Conservation (phyloP, 2,888 invertebrate genomes). For the Elegia similella region DNA sequence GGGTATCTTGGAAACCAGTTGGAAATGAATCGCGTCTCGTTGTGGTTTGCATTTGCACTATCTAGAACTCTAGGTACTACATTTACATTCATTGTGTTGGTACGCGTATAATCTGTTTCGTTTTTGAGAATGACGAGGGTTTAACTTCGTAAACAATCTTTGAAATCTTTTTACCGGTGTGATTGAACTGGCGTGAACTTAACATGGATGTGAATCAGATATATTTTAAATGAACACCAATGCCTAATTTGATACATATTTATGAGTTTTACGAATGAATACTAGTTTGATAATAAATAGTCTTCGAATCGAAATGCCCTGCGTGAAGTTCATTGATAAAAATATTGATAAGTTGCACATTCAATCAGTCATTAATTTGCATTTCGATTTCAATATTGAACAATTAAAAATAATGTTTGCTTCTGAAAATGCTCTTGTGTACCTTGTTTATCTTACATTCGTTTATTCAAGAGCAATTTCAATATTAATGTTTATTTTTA, state of each 20-base stretch:
- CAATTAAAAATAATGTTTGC: too few species aligned
- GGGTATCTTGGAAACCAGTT: constrained; percentile 14
- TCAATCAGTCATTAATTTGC: too few species aligned
- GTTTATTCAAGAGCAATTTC: too few species aligned
- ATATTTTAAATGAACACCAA: neutral
- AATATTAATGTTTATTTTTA: too few species aligned
- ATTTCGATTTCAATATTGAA: too few species aligned
- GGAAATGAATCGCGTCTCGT: neutral
- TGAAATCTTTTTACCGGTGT: neutral
- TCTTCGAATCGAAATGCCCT: neutral
- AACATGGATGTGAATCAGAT: neutral
- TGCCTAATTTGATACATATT: neutral
- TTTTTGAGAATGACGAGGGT: neutral
- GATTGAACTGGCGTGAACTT: neutral
- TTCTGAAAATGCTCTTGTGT: too few species aligned
- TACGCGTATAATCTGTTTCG: too few species aligned
- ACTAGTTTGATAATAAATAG: constrained; percentile 38
- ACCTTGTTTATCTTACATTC: too few species aligned
- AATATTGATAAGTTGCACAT: neutral
- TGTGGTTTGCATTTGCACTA: neutral
- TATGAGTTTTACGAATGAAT: constrained; percentile 45
- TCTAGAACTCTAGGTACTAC: too few species aligned
- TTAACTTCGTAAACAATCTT: neutral
- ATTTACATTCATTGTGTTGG: neutral
- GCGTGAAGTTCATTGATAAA: neutral